phyloP scores from a whole-genome alignment of 2,113 vertebrate species.

The Ivindomyrus marchei region DNA sequence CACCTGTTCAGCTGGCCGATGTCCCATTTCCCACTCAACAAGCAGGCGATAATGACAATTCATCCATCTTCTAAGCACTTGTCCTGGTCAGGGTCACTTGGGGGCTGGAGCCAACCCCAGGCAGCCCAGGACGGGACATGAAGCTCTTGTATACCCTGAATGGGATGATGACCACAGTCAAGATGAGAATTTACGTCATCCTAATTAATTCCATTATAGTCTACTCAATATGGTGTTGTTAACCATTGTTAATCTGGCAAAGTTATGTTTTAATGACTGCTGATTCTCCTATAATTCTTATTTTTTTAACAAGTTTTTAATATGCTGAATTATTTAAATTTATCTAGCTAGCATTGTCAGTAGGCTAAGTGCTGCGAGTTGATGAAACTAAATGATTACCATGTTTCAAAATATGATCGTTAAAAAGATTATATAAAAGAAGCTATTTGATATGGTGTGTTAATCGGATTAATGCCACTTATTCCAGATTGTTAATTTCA shows the following conservation, averaged over 20 bases:
- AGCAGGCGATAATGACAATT: not conserved
- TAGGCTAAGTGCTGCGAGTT: not conserved
- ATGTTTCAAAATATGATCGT: not conserved
- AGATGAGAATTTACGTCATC: not conserved
- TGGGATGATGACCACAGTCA: not conserved
- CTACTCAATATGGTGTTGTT: not conserved
- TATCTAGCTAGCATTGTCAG: not conserved
- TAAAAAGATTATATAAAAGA: not conserved
- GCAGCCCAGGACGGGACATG: not conserved
- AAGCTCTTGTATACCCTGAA: not conserved
- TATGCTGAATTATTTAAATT: not conserved
- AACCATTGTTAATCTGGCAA: not conserved
- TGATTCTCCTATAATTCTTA: not conserved
- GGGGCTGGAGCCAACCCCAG: not conserved
- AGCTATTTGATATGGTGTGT: not conserved
- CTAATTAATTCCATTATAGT: not conserved
- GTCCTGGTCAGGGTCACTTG: not conserved
- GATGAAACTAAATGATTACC: not conserved
- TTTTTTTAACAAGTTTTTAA: not conserved
- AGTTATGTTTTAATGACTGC: not conserved
- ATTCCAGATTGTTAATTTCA: not conserved
- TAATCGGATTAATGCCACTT: not conserved
- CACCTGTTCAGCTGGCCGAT: not conserved
- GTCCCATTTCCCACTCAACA: not conserved
- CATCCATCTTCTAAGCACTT: not conserved